These are phyloP conservation scores for Parauchenoglanis punctatus DNA, from an alignment of 2,797 vertebrate genomes.

Conservation along the genomic window DNA sequence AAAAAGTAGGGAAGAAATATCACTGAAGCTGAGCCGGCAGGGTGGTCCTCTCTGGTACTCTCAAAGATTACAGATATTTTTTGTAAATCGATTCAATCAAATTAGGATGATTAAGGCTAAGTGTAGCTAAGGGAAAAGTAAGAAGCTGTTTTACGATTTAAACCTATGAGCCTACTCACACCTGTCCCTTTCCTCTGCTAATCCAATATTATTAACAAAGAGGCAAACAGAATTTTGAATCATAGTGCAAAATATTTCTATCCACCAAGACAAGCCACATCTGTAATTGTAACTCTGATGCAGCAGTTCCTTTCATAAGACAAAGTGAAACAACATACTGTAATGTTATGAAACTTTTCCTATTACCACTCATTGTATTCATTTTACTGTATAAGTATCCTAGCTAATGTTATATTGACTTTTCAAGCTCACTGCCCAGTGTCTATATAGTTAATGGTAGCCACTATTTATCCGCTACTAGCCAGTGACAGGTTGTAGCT, in stretches of 20 bases:
- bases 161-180: background rate
- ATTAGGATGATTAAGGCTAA: background rate
- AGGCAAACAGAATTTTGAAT: background rate
- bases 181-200: background rate
- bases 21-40: background rate
- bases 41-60: background rate
- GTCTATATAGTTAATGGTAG: background rate
- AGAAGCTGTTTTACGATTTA: background rate
- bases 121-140: background rate
- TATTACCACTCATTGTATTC: background rate
- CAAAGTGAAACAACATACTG: background rate
- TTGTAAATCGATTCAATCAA: background rate
- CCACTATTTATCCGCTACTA: background rate
- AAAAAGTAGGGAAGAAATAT: background rate
- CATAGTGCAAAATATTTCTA: background rate
- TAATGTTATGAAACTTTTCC: background rate
- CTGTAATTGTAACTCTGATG: background rate
- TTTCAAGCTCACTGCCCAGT: background rate
- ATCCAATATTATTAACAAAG: background rate
- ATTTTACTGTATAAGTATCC: background rate
- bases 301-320: background rate
- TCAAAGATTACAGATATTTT: background rate
- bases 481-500: background rate
- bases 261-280: background rate
- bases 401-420: background rate